Evolutionary conservation across 2,797 vertebrate species (phyloP), one percentile per base, ranked within the genome.

Genomic region (Cichlasoma orientale): DNA sequence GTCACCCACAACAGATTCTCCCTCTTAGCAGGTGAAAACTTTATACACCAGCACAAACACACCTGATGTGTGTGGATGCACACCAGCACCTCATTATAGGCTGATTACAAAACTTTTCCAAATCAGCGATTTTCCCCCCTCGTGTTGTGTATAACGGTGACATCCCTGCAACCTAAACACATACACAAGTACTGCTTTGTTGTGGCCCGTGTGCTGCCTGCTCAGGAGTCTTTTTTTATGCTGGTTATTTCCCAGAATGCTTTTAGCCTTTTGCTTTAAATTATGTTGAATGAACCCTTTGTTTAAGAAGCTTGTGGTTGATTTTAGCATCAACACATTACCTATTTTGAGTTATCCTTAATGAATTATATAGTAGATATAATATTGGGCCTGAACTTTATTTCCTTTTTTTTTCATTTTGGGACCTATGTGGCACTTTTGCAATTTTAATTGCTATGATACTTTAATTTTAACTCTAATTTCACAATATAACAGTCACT

Each of bases 291-390:
- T n/a, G 23, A 11, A 38, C 5, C 3, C 3, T 36, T 59, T 59
- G 19, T 61, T 41, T 41, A 3, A 41, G 58, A 61, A 36, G 14
- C 0, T 1, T 0, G 23, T 0, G 21, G 36, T 41, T 41, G 16
- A 61, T 41, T 36, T 23, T 1, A 16, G 23, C 16, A 25, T 61
- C 7, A 23, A 10, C 9, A 16, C 36, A 44, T 61, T 50, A 50
- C 7, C 50, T 7, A 19, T 50, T 19, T 19, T 6, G 7, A 50
- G 18, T 13, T 41, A 41, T 8, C 33, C 14, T 23, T 31, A 61
- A 16, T 16, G 36, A 63, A 0, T 25, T 18, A 2, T 63, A 13
- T 1, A 3, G 23, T 9, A 31, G 18, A 57, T 3, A 4, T 5
- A 13, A n/a, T 11, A 1, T 1, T 14, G 1, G 6, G 7, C 10